Evolutionary conservation across 2,113 vertebrate species (phyloP), one percentile per base, ranked within the genome.

Genomic region (Malurus alboscapulatus): DNA sequence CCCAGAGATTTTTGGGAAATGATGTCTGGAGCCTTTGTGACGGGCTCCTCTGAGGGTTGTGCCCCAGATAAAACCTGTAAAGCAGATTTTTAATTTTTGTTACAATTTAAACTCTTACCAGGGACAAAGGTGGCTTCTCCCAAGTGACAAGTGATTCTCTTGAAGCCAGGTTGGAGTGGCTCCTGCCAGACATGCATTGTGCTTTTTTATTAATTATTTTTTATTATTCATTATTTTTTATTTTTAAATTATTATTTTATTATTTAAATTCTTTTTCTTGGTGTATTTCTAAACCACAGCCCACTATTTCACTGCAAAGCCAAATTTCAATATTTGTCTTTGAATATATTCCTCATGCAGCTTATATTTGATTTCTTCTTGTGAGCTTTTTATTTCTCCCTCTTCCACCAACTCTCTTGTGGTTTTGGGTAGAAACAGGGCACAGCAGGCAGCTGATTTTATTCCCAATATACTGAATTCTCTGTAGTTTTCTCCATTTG

Each of bases 201-300:
- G 0, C n/a, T 51, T 47, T 25, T 1, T 54, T 61, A 36, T 29
- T 38, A 5, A 6, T 51, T 1, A 11, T n/a, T 0, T 24, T 50
- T 57, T 38, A 38, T 38, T 38, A 38, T 38, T 38, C 38, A 38
- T 38, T 38, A 38, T 38, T 38, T 38, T 38, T 38, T 38, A 38
- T 38, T 38, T 38, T 38, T 38, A 38, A 38, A 38, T 38, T 38
- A 38, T 38, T 38, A 38, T 38, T 38, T 47, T 25, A 1, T 54
- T 61, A 36, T 29, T 38, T 36, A 32, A 5, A 7, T 47, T 1
- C 13, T n/a, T 0, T 24, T 50, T 57, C 18, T 77, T 34, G 14
- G 4, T 61, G 17, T 25, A 8, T 58, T 90, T 73, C 44, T n/a
- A 3, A 66, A 40, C 53, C 16, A 20, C 8, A 83, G 27, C 16